phyloP scores from a whole-genome alignment of 92 coral and sea anemone species.

The Ricordea florida region DNA sequence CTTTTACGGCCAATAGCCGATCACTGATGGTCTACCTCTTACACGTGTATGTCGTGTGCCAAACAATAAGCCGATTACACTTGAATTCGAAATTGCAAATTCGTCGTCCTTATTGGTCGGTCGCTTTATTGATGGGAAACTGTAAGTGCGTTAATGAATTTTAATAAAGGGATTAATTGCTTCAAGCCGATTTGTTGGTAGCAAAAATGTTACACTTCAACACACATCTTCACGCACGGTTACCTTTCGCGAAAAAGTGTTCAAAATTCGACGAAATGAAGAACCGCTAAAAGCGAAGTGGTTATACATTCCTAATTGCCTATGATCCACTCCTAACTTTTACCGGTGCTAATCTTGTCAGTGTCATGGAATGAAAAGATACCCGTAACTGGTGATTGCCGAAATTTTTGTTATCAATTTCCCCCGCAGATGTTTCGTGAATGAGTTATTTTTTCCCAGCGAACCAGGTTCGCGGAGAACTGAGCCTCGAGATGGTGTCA shows the following conservation, averaged over 20 bases:
- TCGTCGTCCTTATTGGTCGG: slow-evolving; percentile 57
- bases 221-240: slow-evolving; percentile 63
- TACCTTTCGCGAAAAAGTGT: slow-evolving; percentile 23
- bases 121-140: slow-evolving; percentile 65
- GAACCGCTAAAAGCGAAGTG: neutral
- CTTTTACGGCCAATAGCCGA: slow-evolving; percentile 62
- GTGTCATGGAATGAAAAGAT: slow-evolving; percentile 49
- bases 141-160: slow-evolving; percentile 90
- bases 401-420: slow-evolving; percentile 55
- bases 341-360: slow-evolving; percentile 47
- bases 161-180: slow-evolving; percentile 85
- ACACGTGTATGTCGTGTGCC: slow-evolving; percentile 89
- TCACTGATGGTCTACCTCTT: slow-evolving; percentile 40
- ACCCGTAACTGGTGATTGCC: slow-evolving; percentile 79
- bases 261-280: neutral
- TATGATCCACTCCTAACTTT: slow-evolving; percentile 2
- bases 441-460: slow-evolving; percentile 84
- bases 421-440: slow-evolving; percentile 81
- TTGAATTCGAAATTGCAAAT: slow-evolving; percentile 55
- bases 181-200: slow-evolving; percentile 75
- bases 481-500: slow-evolving; percentile 80
- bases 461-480: slow-evolving; percentile 66
- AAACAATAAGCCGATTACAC: slow-evolving; percentile 69
- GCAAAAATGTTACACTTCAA: slow-evolving; percentile 83
- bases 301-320: neutral